Base-by-base conservation (phyloP, 2,888 invertebrate genomes). In the Melanargia galathea region DNA sequence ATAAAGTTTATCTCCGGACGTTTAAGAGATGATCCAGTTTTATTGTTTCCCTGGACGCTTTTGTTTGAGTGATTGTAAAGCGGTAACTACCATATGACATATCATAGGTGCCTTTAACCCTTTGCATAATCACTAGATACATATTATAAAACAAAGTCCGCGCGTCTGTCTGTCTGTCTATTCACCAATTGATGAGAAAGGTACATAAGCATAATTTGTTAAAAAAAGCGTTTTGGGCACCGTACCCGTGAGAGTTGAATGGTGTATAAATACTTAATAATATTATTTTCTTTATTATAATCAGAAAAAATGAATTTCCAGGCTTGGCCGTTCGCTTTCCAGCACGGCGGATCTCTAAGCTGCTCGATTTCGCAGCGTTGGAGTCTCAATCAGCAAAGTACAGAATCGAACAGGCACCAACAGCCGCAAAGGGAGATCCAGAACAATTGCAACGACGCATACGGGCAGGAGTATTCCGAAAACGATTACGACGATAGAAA, bases 261-360 rank as follows among this genome's bases (percentile, higher is more conserved):
- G n/a, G n/a, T n/a, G n/a, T n/a, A n/a, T n/a, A n/a, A n/a, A n/a
- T n/a, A n/a, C n/a, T n/a, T n/a, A n/a, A n/a, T n/a, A n/a, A n/a
- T n/a, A n/a, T n/a, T n/a, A n/a, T n/a, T n/a, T n/a, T n/a, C n/a
- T n/a, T n/a, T n/a, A n/a, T n/a, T n/a, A n/a, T n/a, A n/a, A n/a
- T n/a, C n/a, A n/a, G n/a, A n/a, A n/a, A n/a, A 38, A 5, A n/a
- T 40, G n/a, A 7, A 16, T 18, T 43, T 62, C 43, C 93, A 96
- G 96, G 95, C 95, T n/a, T 96, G 96, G 96, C 96, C 96, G 0
- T 96, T 95, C 76, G 95, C 95, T 63, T 95, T 96, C 78, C 95
- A 95, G 82, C 93, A 94, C 66, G 92, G 92, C 16, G 92, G 92
- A 1, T 78, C 90, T 6, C 81, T 92, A 64, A 90, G 87, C 72